phyloP scores from a whole-genome alignment of 2,888 invertebrate species.

The Ophioninae sp. region DNA sequence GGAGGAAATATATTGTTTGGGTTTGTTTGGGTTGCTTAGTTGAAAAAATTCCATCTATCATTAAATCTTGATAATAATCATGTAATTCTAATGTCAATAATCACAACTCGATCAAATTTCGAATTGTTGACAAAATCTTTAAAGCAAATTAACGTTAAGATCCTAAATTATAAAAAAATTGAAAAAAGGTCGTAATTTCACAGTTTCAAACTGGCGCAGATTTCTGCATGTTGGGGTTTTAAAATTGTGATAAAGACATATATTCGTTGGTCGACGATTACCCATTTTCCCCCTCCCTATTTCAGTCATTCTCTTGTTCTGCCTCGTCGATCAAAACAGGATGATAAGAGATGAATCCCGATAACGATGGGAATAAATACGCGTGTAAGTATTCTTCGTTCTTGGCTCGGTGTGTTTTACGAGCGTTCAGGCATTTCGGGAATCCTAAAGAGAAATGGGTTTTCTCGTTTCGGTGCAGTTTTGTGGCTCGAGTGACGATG shows the following conservation, averaged over 20 bases:
- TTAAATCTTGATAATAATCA: no score
- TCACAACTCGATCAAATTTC: no score
- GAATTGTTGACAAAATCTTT: no score
- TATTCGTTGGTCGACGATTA: not conserved
- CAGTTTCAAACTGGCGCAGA: not conserved
- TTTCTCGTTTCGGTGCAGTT: conserved; percentile 40
- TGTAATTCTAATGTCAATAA: no score
- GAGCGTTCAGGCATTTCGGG: conserved; percentile 54
- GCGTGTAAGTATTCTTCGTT: not conserved
- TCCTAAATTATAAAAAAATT: not conserved
- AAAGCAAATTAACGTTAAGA: no score
- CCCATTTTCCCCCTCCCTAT: not conserved
- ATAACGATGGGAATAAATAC: not conserved
- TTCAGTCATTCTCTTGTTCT: not conserved
- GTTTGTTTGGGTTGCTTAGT: no score
- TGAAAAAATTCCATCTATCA: no score
- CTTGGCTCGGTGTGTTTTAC: conserved; percentile 44
- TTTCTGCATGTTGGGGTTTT: not conserved
- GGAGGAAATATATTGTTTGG: no score
- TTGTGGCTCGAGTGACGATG: conserved; percentile 30
- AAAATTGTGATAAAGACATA: not conserved
- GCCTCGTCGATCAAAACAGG: not conserved
- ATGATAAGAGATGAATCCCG: not conserved
- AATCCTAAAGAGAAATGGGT: conserved; percentile 54
- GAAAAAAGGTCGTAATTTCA: not conserved